A percentile compares a stretch with the other conserved stretches of the same genome.
phyloP scores from a whole-genome alignment of 1,140 invertebrate species.

The Pristionchus pacificus region DNA sequence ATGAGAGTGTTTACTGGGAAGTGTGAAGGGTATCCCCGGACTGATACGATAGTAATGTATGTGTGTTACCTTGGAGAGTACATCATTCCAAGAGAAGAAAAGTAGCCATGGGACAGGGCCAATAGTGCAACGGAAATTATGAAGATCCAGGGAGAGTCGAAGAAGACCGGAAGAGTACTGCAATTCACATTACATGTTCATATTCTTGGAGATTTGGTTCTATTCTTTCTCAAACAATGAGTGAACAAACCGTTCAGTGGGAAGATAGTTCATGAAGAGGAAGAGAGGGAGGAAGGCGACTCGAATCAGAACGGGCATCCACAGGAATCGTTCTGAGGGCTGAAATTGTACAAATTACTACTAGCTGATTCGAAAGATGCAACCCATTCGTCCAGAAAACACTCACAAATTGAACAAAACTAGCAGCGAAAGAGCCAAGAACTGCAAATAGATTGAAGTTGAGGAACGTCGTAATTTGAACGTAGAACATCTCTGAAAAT shows the following conservation, averaged over 20 bases:
- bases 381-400: neutral
- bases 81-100: slow-evolving; percentile 24
- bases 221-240: no score
- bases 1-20: no score
- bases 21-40: no score
- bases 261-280: slow-evolving; percentile 24
- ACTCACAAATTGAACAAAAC: slow-evolving; percentile 26
- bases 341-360: neutral
- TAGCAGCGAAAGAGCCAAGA: slow-evolving; percentile 18
- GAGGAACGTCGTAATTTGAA: slow-evolving; percentile 23
- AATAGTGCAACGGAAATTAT: slow-evolving; percentile 17
- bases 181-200: neutral
- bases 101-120: slow-evolving; percentile 23
- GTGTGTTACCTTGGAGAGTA: slow-evolving; percentile 28
- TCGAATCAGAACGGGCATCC: slow-evolving; percentile 19
- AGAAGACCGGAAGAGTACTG: slow-evolving; percentile 9
- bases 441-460: slow-evolving; percentile 29
- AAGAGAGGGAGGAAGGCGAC: slow-evolving; percentile 23
- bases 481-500: slow-evolving; percentile 18
- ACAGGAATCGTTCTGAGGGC: slow-evolving; percentile 14
- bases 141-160: slow-evolving; percentile 18
- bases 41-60: no score
- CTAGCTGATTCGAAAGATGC: neutral
- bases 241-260: neutral
- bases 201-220: no score